Base-by-base conservation (phyloP, 2,113 vertebrate species). In the Phasianus colchicus region DNA sequence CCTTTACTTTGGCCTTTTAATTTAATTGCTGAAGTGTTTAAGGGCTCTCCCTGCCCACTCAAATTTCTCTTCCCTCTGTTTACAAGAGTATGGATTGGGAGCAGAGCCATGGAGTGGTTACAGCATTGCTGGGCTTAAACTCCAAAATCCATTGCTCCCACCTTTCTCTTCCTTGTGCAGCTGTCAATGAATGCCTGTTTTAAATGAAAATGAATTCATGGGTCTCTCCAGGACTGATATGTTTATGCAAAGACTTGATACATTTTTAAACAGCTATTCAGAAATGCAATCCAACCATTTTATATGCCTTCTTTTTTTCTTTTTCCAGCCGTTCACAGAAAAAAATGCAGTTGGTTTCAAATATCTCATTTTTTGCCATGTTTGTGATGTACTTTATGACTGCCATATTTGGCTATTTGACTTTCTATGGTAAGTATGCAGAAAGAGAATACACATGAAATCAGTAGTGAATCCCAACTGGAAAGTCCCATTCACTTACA, bases 331-430 rank as follows among this genome's bases (percentile, higher is more conserved):
- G 97, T 84, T 98, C 98, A 55, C 96, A 98, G 96, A 98, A 98
- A 94, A 98, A 92, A 97, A 98, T 98, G 98, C 97, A 98, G 94
- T 90, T 97, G 97, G 98, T 98, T 94, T 97, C 98, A 77, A 97
- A 98, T 89, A 97, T 98, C 93, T 98, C 98, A 87, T 98, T 98
- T 96, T 98, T 98, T 52, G 96, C 98, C 91, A 98, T 98, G 98
- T 98, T 98, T 90, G 40, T 98, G 82, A 98, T 98, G 98, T 98
- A 98, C 96, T 97, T 98, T 92, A 36, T 98, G 93, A 98, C 98
- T 70, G 98, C 98, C 84, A 96, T 98, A 92, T 98, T 98, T 97
- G 98, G 98, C 74, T 98, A 98, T 95, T 92, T 98, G 92, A 98
- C 98, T 50, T 98, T 98, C 95, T 98, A 98, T 3, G 97, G 98